These are phyloP conservation scores for Antheraea pernyi DNA, from an alignment of 1,140 invertebrate species.

Conservation along the genomic window DNA sequence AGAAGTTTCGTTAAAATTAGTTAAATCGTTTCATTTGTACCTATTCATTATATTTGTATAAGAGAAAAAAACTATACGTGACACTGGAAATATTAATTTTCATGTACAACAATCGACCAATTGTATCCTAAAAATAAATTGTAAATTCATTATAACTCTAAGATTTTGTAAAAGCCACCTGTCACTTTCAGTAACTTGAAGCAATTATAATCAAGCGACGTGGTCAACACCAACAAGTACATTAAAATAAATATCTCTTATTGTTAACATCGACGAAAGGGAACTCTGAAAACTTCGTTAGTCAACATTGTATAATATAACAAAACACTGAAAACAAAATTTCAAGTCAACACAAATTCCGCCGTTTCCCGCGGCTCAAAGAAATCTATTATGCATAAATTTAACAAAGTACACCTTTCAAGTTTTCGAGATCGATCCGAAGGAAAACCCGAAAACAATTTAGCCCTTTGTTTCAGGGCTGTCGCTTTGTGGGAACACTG, in stretches of 20 bases:
- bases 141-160: neutral
- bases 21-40: no score
- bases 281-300: conserved; percentile 8
- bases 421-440: conserved; percentile 13
- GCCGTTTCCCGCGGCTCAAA: neutral
- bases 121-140: neutral
- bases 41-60: no score
- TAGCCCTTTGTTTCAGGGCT: conserved; percentile 12
- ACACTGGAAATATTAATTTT: no score
- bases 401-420: conserved; percentile 9
- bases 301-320: conserved; percentile 2
- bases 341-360: neutral
- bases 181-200: neutral
- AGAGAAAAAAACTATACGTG: no score
- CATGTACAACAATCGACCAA: neutral
- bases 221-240: neutral
- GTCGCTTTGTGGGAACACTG: neutral
- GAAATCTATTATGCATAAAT: conserved; percentile 16
- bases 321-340: conserved; percentile 5
- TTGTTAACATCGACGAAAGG: neutral
- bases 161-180: neutral
- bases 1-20: no score
- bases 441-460: conserved; percentile 24
- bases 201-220: neutral
- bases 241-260: neutral